Evolutionary conservation across 2,113 vertebrate species (phyloP), one percentile per base, ranked within the genome.

Genomic region (Pangasianodon hypophthalmus): DNA sequence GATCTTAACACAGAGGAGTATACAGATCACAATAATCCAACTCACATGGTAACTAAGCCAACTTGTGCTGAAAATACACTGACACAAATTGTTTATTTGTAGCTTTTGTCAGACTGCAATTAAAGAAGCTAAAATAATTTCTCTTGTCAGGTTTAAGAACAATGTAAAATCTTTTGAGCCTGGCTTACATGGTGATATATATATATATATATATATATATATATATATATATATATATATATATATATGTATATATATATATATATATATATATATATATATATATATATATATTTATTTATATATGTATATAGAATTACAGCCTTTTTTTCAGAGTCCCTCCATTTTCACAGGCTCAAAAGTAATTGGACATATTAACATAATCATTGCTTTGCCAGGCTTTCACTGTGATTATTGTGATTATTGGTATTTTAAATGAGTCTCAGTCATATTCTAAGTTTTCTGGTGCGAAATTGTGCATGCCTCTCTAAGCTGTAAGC

Each of bases 51-150:
- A 50, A 80, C 26, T 26, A 11, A 75, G 71, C 19, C 41, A 48
- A 52, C 77, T 54, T 81, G 46, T 52, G 46, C 48, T 16, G 29
- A 81, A 81, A 81, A 81, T 81, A 81, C 48, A 81, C 48, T 19
- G 50, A 19, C 14, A 82, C 14, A 54, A 56, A 54, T 21, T 19
- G 79, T 16, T 54, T 80, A 80, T 80, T 80, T 52, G 46, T 29
- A 80, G 26, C 77, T 80, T 50, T 50, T n/a, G 46, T 80, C 79
- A 82, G 16, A 32, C 50, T 0, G 18, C 29, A 81, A 52, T 81
- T 52, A 32, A 81, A 32, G 29, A 81, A 52, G 48, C 46, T 81
- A n/a, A 14, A 52, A 52, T 50, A 50, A 26, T 52, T 6, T n/a
- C 29, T 8, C 24, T n/a, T 81, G 79, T 52, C 48, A 81, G 32